phyloP scores from a whole-genome alignment of 2,113 vertebrate genomes.

The Bos indicus region DNA sequence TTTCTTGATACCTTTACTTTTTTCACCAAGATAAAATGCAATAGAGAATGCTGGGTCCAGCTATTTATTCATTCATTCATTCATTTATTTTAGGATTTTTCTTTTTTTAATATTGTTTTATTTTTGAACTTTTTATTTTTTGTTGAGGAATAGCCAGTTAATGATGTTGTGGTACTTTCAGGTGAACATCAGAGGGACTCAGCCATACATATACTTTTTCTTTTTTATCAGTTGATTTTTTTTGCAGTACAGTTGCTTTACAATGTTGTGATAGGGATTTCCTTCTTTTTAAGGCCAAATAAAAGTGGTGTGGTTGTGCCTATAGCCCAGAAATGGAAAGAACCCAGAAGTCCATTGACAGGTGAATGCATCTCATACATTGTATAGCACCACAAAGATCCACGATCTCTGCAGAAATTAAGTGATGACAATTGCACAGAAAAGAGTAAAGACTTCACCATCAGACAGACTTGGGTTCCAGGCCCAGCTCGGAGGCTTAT shows the following conservation, averaged over 20 bases:
- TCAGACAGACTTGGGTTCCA: not conserved
- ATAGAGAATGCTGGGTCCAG: not conserved
- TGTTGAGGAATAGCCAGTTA: not conserved
- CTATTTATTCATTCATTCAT: not conserved
- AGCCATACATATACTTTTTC: not conserved
- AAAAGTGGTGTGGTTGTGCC: rapidly evolving
- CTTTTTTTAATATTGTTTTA: not conserved
- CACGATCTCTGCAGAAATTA: rapidly evolving
- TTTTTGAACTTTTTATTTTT: not conserved
- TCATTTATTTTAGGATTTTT: not conserved
- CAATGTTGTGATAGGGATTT: not conserved
- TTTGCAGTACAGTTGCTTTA: not conserved
- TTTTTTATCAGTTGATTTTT: not conserved
- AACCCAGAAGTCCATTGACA: not conserved
- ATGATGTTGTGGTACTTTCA: not conserved
- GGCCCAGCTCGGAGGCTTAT: not conserved
- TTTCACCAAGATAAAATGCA: not conserved
- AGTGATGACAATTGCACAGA: rapidly evolving
- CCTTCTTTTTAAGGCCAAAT: not conserved
- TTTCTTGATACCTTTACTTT: not conserved
- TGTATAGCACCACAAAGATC: rapidly evolving
- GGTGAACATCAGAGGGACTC: not conserved
- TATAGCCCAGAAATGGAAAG: not conserved
- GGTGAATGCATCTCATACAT: not conserved
- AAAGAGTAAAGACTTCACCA: rapidly evolving